Evolutionary conservation across 2,113 vertebrate genomes (phyloP).

Genomic region (Euleptes europaea): DNA sequence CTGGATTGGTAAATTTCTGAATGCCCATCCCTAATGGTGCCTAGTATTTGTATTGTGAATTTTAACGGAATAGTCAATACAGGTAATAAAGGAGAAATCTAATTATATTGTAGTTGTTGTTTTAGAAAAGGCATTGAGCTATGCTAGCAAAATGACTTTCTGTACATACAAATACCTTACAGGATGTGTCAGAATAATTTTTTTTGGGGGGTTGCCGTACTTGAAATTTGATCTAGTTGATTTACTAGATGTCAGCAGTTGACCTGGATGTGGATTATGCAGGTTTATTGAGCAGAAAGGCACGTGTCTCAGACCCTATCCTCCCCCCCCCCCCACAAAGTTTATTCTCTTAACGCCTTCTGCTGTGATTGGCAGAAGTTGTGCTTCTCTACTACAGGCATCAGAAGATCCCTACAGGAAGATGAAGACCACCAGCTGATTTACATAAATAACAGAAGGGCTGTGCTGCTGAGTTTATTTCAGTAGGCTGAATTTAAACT

Average conservation of each 20-base stretch:
- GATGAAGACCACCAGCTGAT: not conserved
- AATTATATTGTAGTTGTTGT: not conserved
- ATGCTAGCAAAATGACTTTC: slow-evolving; percentile 5
- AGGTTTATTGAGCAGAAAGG: not conserved
- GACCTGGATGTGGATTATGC: not conserved
- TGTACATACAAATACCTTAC: not conserved
- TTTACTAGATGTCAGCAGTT: not conserved
- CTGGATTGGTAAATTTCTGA: no score
- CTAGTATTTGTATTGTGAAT: not conserved
- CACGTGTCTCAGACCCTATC: not conserved
- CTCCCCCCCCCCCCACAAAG: accelerated
- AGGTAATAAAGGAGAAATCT: not conserved
- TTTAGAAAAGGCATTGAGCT: slow-evolving; percentile 10
- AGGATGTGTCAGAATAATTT: not conserved
- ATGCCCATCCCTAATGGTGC: no score
- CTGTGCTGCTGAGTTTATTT: not conserved
- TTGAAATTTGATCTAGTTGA: not conserved
- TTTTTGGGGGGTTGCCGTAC: not conserved
- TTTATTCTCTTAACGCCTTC: not conserved
- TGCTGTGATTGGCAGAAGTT: not conserved
- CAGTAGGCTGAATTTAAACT: not conserved
- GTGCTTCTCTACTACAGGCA: not conserved
- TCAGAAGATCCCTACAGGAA: not conserved
- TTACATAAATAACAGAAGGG: not conserved
- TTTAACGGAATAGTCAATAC: not conserved